Conservation (phyloP, 2,113 vertebrate genomes). For the Amphilophus citrinellus region DNA sequence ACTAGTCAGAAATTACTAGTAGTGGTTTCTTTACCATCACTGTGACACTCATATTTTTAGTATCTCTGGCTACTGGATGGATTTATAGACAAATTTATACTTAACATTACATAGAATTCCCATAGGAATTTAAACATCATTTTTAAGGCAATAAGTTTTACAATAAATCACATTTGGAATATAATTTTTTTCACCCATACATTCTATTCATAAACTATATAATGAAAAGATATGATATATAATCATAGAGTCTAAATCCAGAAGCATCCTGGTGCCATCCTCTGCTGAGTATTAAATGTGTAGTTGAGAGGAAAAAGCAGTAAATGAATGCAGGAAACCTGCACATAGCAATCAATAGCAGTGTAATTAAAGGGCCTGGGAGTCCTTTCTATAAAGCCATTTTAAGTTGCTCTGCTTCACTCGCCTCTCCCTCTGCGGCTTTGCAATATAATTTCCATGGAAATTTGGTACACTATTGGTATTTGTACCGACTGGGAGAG, state of each 20-base stretch:
- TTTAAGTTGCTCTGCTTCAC: constrained; percentile 74
- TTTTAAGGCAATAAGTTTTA: background rate
- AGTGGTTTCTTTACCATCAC: background rate
- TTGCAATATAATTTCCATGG: constrained; percentile 69
- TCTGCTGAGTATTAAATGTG: constrained; percentile 49
- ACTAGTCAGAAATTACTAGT: background rate
- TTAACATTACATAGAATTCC: background rate
- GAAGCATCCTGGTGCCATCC: constrained; percentile 5
- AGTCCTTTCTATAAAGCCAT: constrained; percentile 80
- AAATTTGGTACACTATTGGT: constrained; percentile 77
- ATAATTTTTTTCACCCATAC: background rate
- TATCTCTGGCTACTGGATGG: background rate
- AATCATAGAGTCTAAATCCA: constrained; percentile 21
- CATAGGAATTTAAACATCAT: background rate
- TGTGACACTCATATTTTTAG: background rate
- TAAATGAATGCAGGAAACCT: constrained; percentile 62
- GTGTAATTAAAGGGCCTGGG: constrained; percentile 76
- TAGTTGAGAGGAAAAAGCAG: constrained; percentile 56
- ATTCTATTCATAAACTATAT: background rate
- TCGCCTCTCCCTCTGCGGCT: constrained; percentile 46
- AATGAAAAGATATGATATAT: background rate
- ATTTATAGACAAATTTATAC: background rate
- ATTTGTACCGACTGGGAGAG: constrained; percentile 60
- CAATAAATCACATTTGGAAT: background rate
- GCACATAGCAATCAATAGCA: constrained; percentile 74